Percentiles rank a stretch among this genome's conserved stretches.
These are phyloP conservation scores for Agapostemon virescens DNA, from an alignment of 2,888 invertebrate species.

Conservation along the genomic window DNA sequence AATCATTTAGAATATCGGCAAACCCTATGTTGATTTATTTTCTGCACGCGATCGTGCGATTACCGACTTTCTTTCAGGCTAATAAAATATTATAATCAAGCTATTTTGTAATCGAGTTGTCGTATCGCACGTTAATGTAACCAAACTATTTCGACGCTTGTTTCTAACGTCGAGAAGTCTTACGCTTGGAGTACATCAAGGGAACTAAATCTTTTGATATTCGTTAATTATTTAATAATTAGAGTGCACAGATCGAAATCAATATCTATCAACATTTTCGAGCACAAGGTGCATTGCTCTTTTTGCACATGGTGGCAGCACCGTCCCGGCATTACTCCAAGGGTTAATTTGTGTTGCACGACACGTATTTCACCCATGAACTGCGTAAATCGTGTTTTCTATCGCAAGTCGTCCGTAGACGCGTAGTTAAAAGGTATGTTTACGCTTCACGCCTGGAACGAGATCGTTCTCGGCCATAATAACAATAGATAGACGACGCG, in stretches of 20 bases:
- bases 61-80: not conserved
- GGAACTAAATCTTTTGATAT: not conserved
- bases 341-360: conserved; percentile 71
- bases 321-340: conserved; percentile 62
- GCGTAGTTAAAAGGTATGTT: conserved; percentile 67
- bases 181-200: not conserved
- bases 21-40: not conserved
- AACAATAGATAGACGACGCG: conserved; percentile 41
- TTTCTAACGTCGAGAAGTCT: not conserved
- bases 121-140: not conserved
- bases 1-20: not conserved
- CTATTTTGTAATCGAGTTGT: not conserved
- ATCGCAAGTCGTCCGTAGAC: conserved; percentile 58
- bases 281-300: conserved; percentile 48
- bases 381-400: conserved; percentile 74
- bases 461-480: conserved; percentile 24
- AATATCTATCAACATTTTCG: conserved; percentile 51
- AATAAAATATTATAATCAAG: not conserved
- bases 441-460: conserved; percentile 30
- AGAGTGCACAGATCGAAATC: conserved; percentile 23
- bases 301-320: conserved; percentile 71
- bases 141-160: not conserved
- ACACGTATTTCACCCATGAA: conserved; percentile 73
- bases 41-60: not conserved
- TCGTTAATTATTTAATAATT: conserved; percentile 7